Percentiles rank a stretch among this genome's conserved stretches.
Conservation (phyloP, 2,797 vertebrate species). For the Ficedula albicollis region DNA sequence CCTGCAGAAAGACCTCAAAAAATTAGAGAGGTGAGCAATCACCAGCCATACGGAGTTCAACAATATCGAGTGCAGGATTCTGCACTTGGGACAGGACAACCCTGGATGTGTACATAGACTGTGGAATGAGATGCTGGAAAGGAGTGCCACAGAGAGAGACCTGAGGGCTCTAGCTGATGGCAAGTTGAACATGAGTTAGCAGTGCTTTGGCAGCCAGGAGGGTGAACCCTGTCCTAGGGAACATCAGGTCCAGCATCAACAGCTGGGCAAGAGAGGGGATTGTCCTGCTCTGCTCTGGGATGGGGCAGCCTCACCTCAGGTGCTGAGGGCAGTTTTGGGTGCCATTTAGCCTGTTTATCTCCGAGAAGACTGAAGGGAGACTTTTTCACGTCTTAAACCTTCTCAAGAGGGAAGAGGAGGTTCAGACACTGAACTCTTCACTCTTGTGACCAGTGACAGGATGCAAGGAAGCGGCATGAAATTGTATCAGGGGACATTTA, state of each 20-base stretch:
- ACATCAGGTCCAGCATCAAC: rapidly evolving
- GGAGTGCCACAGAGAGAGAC: neutral
- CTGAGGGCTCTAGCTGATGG: rapidly evolving
- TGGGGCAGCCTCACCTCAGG: neutral
- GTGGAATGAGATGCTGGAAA: neutral
- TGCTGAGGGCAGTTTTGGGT: neutral
- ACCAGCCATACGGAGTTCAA: no score
- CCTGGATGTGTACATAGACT: no score
- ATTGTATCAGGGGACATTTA: neutral
- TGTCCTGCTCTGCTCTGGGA: neutral
- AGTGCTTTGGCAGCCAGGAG: neutral
- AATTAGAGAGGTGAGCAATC: neutral
- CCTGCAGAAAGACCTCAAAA: neutral
- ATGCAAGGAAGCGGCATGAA: neutral
- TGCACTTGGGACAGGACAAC: neutral
- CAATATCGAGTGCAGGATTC: neutral
- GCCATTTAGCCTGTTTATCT: no score
- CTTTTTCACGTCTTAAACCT: rapidly evolving
- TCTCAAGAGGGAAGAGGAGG: neutral
- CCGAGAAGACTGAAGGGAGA: neutral
- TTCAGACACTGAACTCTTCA: rapidly evolving
- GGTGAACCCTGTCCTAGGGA: rapidly evolving
- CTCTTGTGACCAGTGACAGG: neutral
- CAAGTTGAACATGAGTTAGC: neutral
- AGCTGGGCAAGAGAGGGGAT: rapidly evolving